Percentiles rank a stretch among this genome's conserved stretches.
Evolutionary conservation across 2,888 invertebrate genomes (phyloP).

Genomic region (Sabatieria punctata): DNA sequence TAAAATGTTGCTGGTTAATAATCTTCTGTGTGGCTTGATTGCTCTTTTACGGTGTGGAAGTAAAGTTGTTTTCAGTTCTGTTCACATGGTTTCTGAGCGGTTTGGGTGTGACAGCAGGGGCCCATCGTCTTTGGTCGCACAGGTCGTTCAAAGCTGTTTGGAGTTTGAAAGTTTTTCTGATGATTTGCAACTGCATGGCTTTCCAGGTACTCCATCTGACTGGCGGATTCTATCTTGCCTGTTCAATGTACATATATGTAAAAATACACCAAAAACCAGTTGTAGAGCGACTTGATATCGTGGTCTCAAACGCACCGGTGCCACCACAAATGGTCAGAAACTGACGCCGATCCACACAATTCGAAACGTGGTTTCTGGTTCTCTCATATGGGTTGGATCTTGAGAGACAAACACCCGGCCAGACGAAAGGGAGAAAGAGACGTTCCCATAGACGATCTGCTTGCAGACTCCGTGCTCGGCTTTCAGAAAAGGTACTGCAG

Average conservation of each 20-base stretch:
- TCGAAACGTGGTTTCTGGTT: constrained; percentile 81
- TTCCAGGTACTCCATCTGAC: constrained; percentile 67
- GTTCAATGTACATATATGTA: neutral
- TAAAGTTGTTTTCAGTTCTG: constrained; percentile 1
- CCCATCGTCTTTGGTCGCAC: constrained; percentile 83
- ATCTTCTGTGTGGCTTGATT: no score
- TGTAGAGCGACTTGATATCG: constrained; percentile 59
- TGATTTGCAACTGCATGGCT: constrained; percentile 59
- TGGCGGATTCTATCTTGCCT: constrained; percentile 4
- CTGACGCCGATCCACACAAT: no score
- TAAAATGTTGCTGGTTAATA: no score
- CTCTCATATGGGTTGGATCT: constrained; percentile 74
- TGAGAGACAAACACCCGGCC: constrained; percentile 61
- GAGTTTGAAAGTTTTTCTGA: constrained; percentile 58
- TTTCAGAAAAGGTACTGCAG: constrained; percentile 64
- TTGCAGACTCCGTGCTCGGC: constrained; percentile 56
- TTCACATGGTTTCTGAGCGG: constrained; percentile 40
- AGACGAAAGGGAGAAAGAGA: constrained; percentile 49
- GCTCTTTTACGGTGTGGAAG: no score
- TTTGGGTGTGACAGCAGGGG: constrained; percentile 73
- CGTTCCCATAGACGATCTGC: constrained; percentile 59
- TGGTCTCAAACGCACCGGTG: constrained; percentile 63
- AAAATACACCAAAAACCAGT: no score
- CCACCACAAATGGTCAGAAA: no score
- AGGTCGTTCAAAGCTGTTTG: constrained; percentile 68